Evolutionary conservation across 2,113 vertebrate genomes (phyloP), one percentile per base, ranked within the genome.

Genomic region (Clinocottus analis): DNA sequence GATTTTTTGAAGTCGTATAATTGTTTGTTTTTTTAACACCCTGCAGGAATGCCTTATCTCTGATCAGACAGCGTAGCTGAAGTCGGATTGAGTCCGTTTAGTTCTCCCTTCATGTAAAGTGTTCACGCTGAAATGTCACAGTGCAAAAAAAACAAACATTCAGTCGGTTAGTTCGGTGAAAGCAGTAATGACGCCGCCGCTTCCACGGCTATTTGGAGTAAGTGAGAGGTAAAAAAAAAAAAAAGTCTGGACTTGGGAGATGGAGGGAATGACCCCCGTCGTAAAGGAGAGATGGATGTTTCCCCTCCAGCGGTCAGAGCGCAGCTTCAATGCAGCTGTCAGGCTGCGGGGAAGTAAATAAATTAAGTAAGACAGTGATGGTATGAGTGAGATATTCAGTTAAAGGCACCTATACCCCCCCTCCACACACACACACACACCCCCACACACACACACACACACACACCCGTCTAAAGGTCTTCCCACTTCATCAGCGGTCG

Each of bases 151-250:
- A n/a, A n/a, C n/a, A n/a, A 1, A 25, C 16, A 31, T 31, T 31
- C 31, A 9, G 49, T 72, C 19, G n/a, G n/a, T n/a, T n/a, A n/a
- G n/a, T 74, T 73, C 66, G 21, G 33, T 25, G 19, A 39, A 75
- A 59, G 60, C 7, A 3, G 19, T 73, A 37, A 49, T 17, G 77
- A 23, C 41, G 0, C 6, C 0, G 6, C 56, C 49, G 53, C n/a
- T 60, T 73, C 72, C 55, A 29, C 2, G 6, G 31, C 60, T 51
- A 39, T 67, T 64, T 33, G 49, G 39, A 62, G 23, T 31, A 16
- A 9, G 31, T 49, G 23, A 80, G 23, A 80, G 60, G 72, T 80
- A 33, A 33, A 31, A n/a, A n/a, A n/a, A n/a, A n/a, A n/a, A n/a
- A n/a, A n/a, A 72, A 61, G 65, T 68, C 47, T 49, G 19, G 49